Percentiles rank a stretch among this genome's conserved stretches.
These are phyloP conservation scores for Leptinotarsa haldemani DNA, from an alignment of 2,888 invertebrate species.

Conservation along the genomic window DNA sequence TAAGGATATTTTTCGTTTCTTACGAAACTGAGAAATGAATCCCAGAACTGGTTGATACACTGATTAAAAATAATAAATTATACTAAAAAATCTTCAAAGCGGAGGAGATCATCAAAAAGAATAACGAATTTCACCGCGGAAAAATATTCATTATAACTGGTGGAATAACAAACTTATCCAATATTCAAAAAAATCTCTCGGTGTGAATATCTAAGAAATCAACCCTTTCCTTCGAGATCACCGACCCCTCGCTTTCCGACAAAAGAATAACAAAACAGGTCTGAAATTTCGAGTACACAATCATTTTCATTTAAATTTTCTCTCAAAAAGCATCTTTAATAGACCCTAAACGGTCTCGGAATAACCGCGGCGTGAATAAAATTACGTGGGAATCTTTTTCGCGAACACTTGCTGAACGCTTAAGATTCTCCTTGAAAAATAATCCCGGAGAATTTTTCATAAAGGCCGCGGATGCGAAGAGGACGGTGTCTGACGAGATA, in stretches of 20 bases:
- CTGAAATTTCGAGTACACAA: constrained; percentile 40
- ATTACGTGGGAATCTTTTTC: constrained; percentile 54
- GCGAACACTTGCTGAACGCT: constrained; percentile 46
- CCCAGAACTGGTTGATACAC: no score
- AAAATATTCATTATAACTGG: no score
- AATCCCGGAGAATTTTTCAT: constrained; percentile 40
- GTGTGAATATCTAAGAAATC: constrained; percentile 4
- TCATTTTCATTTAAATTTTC: constrained; percentile 43
- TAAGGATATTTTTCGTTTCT: no score
- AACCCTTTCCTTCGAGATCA: not conserved
- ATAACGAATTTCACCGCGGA: no score
- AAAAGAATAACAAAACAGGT: constrained; percentile 31
- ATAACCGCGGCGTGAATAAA: constrained; percentile 48
- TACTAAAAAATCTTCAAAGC: no score
- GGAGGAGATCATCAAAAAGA: no score
- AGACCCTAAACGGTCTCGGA: constrained; percentile 47
- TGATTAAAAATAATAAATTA: no score
- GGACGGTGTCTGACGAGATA: constrained; percentile 23
- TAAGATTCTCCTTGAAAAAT: constrained; percentile 44
- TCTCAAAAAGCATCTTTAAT: constrained; percentile 44
- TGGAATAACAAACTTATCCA: no score
- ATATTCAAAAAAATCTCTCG: not conserved
- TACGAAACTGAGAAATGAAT: no score
- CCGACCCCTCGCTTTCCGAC: not conserved
- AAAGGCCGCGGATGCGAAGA: constrained; percentile 31